Evolutionary conservation across 2,797 vertebrate genomes (phyloP), one percentile per base, ranked within the genome.

Genomic region (Microctenopoma steveboyesi): DNA sequence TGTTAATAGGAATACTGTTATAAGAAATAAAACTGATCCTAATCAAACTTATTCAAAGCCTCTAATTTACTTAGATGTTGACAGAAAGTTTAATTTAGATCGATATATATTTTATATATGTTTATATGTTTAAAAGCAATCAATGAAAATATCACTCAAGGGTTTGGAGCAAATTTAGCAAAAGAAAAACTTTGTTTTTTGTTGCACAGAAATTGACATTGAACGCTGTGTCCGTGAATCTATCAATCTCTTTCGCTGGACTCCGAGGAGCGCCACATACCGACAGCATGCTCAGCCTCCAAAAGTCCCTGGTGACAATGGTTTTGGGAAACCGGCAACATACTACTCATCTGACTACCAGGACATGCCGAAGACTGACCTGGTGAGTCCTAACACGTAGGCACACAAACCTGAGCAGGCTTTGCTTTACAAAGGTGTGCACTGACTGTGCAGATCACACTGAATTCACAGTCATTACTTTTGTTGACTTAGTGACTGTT

Each of bases 151-250:
- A 0, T 39, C 43, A 18, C 25, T 45, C 13, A 43, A 8, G 16
- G 11, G 5, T 39, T 50, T 0, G 18, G n/a, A 57, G 46, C 18
- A 10, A 4, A 43, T 42, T 28, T 7, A 40, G 18, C 10, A 27
- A n/a, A 9, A 5, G 45, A 45, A 11, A 25, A 13, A 25, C 18
- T 18, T 18, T 18, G 18, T 18, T 1, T 51, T 33, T 57, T 54
- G n/a, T 28, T 46, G 0, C 50, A 13, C 84, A 98, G 98, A 99
- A 92, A 98, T 99, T 7, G 97, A 99, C 63, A 99, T 99, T 40
- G 97, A 99, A 55, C 95, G 96, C 12, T 99, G 98, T 33, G 98
- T 99, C 11, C 95, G 95, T n/a, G 97, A 99, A 88, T 99, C 98
- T 0, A 96, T 98, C 91, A 97, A 85, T 90, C 94, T 99, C 46